These are phyloP conservation scores for Eupeodes latifasciatus DNA, from an alignment of 2,888 invertebrate species.

Conservation along the genomic window DNA sequence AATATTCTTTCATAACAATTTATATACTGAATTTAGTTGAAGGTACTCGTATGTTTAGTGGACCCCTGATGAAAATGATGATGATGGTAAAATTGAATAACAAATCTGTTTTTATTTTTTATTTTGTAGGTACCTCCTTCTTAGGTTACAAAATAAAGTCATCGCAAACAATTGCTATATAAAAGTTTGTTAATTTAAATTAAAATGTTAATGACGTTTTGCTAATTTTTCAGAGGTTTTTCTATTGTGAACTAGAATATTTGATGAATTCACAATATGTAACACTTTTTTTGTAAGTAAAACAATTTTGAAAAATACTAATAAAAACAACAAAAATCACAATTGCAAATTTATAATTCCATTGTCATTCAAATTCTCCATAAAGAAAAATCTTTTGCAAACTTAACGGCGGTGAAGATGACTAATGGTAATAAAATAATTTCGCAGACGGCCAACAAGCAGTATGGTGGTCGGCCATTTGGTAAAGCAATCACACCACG, in stretches of 20 bases:
- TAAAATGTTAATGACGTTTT: not conserved
- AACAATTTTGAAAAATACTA: not conserved
- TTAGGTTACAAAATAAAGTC: not conserved
- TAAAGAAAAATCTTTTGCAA: not conserved
- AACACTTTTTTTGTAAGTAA: not conserved
- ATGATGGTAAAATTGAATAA: constrained; percentile 23
- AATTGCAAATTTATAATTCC: not conserved
- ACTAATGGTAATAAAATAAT: not conserved
- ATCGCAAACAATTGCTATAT: no score
- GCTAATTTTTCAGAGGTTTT: not conserved
- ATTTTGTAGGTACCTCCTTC: constrained; percentile 10
- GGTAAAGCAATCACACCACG: not conserved
- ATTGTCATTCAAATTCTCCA: not conserved
- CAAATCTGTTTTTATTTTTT: not conserved
- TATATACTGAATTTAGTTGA: not conserved
- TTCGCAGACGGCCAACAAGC: not conserved
- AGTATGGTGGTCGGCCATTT: not conserved
- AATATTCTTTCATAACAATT: constrained; percentile 7
- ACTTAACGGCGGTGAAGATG: not conserved
- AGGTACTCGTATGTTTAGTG: no score
- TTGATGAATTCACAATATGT: not conserved
- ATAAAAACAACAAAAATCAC: not conserved
- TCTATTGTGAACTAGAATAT: not conserved
- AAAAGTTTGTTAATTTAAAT: not conserved
- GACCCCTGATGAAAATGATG: no score